Evolutionary conservation across 2,888 invertebrate genomes (phyloP).

Genomic region (Leistus spinibarbis): DNA sequence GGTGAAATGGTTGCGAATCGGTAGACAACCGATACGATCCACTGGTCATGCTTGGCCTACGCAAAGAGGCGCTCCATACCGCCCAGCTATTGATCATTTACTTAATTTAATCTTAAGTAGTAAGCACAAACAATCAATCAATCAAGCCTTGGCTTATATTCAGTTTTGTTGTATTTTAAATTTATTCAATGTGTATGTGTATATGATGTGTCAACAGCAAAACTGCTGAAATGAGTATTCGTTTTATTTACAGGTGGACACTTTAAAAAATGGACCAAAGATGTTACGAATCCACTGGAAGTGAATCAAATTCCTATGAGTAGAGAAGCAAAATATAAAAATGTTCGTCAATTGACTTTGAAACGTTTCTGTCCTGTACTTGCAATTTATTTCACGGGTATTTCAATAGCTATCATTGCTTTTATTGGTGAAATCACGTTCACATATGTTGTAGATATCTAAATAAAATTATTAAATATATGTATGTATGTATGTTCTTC

Average conservation of each 20-base stretch:
- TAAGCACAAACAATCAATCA: no score
- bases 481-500: no score
- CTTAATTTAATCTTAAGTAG: constrained; percentile 21
- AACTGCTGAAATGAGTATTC: neutral
- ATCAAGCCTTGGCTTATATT: neutral
- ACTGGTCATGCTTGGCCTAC: constrained; percentile 40
- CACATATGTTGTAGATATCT: constrained; percentile 5
- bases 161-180: neutral
- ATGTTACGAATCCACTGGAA: constrained; percentile 6
- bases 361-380: constrained; percentile 27
- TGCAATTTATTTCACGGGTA: constrained; percentile 11
- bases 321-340: constrained; percentile 16
- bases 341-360: constrained; percentile 4
- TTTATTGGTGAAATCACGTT: constrained; percentile 24
- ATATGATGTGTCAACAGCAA: neutral
- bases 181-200: neutral
- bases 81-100: constrained; percentile 28
- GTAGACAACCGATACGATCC: constrained; percentile 27
- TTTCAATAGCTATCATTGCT: constrained; percentile 5
- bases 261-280: constrained; percentile 26
- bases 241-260: constrained; percentile 14
- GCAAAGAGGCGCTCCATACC: constrained; percentile 34
- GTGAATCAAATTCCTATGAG: constrained; percentile 13
- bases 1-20: constrained; percentile 31
- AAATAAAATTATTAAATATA: no score